phyloP scores from a whole-genome alignment of 2,888 invertebrate species.

The Aphodius granarius region DNA sequence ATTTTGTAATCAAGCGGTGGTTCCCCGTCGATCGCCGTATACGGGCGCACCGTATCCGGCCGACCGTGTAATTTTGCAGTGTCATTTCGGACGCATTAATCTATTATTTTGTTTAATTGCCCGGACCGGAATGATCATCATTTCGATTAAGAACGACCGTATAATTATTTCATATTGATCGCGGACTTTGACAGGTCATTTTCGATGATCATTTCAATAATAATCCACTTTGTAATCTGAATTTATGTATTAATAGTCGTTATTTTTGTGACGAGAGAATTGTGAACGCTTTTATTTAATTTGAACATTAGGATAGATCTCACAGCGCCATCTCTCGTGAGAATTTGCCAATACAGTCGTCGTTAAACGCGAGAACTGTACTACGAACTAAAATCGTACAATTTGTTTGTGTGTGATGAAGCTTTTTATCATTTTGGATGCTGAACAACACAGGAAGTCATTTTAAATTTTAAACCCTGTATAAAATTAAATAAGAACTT shows the following conservation, averaged over 20 bases:
- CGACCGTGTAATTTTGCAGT: conserved; percentile 6
- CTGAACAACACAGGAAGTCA: too few species aligned
- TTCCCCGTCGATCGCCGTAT: not conserved
- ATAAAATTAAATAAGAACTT: too few species aligned
- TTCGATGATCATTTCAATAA: not conserved
- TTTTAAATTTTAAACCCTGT: too few species aligned
- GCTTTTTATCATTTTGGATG: too few species aligned
- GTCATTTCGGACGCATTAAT: conserved; percentile 19
- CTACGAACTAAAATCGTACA: too few species aligned
- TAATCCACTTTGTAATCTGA: not conserved
- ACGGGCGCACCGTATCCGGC: not conserved
- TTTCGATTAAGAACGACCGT: not conserved
- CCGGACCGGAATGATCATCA: conserved; percentile 13
- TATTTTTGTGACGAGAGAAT: too few species aligned
- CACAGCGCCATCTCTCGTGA: too few species aligned
- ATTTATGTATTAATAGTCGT: not conserved
- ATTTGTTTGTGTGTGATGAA: too few species aligned
- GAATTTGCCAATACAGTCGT: too few species aligned
- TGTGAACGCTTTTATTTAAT: too few species aligned
- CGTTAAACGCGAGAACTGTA: too few species aligned
- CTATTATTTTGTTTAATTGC: conserved; percentile 17
- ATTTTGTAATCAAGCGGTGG: conserved; percentile 15
- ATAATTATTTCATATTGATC: conserved; percentile 9
- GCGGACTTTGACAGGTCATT: conserved; percentile 9
- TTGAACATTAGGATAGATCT: too few species aligned